These are phyloP conservation scores for Dipodomys ordii DNA, from an alignment of 2,113 vertebrate species.

Conservation along the genomic window DNA sequence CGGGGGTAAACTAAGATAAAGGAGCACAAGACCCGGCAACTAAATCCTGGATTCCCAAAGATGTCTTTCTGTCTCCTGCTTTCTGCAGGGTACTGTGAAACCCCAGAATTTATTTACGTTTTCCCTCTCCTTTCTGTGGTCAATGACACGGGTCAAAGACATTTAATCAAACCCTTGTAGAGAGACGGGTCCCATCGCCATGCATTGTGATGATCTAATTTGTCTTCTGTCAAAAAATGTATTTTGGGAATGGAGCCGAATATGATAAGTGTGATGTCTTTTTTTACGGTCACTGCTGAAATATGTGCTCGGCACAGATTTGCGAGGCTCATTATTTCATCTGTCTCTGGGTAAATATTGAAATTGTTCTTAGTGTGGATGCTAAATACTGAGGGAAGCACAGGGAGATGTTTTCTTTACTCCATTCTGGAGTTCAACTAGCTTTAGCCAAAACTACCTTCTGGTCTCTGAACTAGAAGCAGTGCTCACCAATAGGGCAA, in stretches of 20 bases:
- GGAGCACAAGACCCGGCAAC: background rate
- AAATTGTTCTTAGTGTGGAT: constrained; percentile 69
- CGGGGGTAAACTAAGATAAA: background rate
- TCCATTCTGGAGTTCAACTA: constrained; percentile 64
- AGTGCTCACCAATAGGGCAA: constrained; percentile 30
- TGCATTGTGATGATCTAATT: constrained; percentile 67
- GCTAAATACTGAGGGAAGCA: constrained; percentile 71
- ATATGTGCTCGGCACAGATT: constrained; percentile 68
- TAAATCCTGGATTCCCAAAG: background rate
- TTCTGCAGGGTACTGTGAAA: constrained; percentile 49
- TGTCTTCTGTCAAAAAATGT: constrained; percentile 80
- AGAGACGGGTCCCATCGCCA: constrained; percentile 69
- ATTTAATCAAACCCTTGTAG: constrained; percentile 77
- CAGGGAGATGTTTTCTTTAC: constrained; percentile 61
- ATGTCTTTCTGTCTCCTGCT: background rate
- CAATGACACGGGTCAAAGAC: constrained; percentile 76
- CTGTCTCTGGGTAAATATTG: constrained; percentile 78
- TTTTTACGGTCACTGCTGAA: constrained; percentile 65
- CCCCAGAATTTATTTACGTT: constrained; percentile 73
- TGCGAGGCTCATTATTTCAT: constrained; percentile 74
- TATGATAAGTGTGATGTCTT: constrained; percentile 72
- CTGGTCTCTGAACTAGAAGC: constrained; percentile 59
- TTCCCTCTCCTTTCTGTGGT: constrained; percentile 68
- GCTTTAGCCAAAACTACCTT: constrained; percentile 72
- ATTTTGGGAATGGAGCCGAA: constrained; percentile 75